A percentile compares a stretch with the other conserved stretches of the same genome.
Evolutionary conservation across 2,113 vertebrate species (phyloP).

Genomic region (Hylia prasina): DNA sequence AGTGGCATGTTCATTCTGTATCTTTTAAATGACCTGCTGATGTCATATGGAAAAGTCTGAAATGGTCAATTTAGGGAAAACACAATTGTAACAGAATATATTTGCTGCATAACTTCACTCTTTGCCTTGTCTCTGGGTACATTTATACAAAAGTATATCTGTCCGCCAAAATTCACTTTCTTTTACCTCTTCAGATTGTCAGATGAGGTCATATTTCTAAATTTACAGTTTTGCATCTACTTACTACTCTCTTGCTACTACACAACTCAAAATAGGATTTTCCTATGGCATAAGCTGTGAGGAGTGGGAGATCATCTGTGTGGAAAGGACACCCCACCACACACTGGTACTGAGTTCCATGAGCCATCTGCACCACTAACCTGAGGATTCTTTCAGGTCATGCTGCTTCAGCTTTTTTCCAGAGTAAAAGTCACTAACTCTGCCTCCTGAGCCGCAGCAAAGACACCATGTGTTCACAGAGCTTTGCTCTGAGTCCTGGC

Average conservation of each 20-base stretch:
- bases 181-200: not conserved
- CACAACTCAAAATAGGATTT: not conserved
- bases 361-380: not conserved
- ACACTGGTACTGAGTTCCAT: accelerated
- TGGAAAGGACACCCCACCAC: not conserved
- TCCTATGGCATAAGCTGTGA: not conserved
- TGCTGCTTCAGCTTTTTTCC: not conserved
- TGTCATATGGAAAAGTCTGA: not conserved
- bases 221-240: not conserved
- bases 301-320: not conserved
- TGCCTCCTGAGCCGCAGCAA: not conserved
- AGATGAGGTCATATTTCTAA: not conserved
- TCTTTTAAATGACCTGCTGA: not conserved
- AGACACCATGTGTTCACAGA: not conserved
- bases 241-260: not conserved
- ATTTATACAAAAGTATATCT: not conserved
- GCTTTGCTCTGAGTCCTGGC: not conserved
- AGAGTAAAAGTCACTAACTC: not conserved
- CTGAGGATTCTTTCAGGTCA: not conserved
- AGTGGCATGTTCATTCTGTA: not conserved
- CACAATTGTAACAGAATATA: not conserved
- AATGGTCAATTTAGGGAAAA: not conserved
- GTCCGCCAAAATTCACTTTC: not conserved
- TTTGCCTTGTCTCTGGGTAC: not conserved
- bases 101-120: not conserved